Evolutionary conservation across 1,140 invertebrate genomes (phyloP), one percentile per base, ranked within the genome.

Genomic region (Leptinotarsa defecta): DNA sequence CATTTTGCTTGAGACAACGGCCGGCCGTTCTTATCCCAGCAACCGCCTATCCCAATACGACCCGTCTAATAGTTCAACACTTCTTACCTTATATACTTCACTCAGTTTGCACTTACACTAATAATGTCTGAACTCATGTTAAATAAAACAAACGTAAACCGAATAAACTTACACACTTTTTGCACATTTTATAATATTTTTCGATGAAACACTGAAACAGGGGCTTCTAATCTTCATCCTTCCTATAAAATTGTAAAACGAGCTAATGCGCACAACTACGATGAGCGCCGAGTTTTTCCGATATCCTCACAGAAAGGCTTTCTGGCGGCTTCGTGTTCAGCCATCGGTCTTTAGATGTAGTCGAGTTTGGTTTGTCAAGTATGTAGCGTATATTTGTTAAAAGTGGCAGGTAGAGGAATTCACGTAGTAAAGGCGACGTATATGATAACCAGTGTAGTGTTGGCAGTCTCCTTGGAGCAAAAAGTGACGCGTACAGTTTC

Each of bases 1-100:
- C 65, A 68, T 68, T 68, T 68, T 68, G 65, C 63, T 43, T 68
- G 22, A 27, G 22, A 11, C 65, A 43, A 34, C 13, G 20, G 65
- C 65, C 65, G 11, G 65, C 65, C 65, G 65, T 24, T 24, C 27
- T 17, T n/a, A 68, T 43, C 15, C 65, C 65, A 68, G 24, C 65
- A 17, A 27, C 22, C 65, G 27, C 11, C 27, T n/a, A 24, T 27
- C 65, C 17, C 27, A 57, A 57, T 19, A 17, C 52, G 4, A 57
- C 15, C 15, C 52, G 52, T 57, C 15, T 57, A 57, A 57, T 57
- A 57, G 52, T 57, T 57, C 52, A n/a, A 11, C 34, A 43, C 34
- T 43, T 43, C 34, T 43, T 43, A 43, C 34, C 34, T 43, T 43
- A 43, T 43, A 43, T 43, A 43, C 34, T 43, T 43, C 34, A 43